phyloP scores from a whole-genome alignment of 2,888 invertebrate species.

The Arenicola marina region DNA sequence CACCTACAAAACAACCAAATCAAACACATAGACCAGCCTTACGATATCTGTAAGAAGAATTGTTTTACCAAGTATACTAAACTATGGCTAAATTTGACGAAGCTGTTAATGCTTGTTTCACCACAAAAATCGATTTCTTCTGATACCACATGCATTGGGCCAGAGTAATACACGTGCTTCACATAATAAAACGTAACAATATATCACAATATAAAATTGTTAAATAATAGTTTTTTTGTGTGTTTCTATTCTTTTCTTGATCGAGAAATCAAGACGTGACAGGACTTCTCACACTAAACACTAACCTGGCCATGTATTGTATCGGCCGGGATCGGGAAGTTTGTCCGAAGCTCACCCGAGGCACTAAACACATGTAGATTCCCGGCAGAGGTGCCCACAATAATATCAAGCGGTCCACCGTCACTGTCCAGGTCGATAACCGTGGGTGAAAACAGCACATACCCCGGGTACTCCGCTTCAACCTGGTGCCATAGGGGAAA shows the following conservation, averaged over 20 bases:
- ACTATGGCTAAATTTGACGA: too few species aligned
- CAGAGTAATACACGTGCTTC: too few species aligned
- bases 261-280: too few species aligned
- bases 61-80: too few species aligned
- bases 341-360: constrained; percentile 36
- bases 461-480: constrained; percentile 41
- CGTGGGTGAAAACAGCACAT: constrained; percentile 50
- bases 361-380: constrained; percentile 42
- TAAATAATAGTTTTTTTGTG: background rate
- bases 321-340: constrained; percentile 44
- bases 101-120: too few species aligned
- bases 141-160: too few species aligned
- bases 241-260: background rate
- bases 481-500: too few species aligned
- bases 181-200: too few species aligned
- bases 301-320: constrained; percentile 47
- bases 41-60: too few species aligned
- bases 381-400: constrained; percentile 50
- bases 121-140: too few species aligned
- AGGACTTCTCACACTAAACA: background rate
- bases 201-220: too few species aligned
- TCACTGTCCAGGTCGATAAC: constrained; percentile 49
- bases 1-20: constrained; percentile 35
- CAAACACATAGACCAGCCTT: background rate
- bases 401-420: constrained; percentile 44